Evolutionary conservation across 2,888 invertebrate species (phyloP).

Genomic region (Xylota sylvarum): DNA sequence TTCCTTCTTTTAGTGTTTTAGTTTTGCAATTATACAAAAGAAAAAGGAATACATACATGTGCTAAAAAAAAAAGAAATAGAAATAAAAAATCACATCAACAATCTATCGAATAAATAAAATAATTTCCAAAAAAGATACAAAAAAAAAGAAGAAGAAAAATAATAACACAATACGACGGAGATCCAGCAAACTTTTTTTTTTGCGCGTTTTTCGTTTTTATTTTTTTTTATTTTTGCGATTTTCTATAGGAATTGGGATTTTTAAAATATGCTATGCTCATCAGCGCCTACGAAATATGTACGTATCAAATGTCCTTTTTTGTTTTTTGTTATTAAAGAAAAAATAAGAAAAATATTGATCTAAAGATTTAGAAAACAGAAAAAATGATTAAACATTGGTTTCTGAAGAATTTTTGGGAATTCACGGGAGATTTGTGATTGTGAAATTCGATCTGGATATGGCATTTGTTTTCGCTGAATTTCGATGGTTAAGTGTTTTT

Average conservation of each 20-base stretch:
- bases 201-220: slow-evolving; percentile 79
- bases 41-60: slow-evolving; percentile 38
- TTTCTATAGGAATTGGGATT: slow-evolving; percentile 67
- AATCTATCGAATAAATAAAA: slow-evolving; percentile 51
- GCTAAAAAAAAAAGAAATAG: slow-evolving; percentile 29
- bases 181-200: slow-evolving; percentile 21
- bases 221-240: slow-evolving; percentile 79
- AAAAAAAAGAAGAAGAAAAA: slow-evolving; percentile 44
- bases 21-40: slow-evolving; percentile 37
- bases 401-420: slow-evolving; percentile 32
- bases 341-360: not conserved
- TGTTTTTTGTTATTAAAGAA: slow-evolving; percentile 7
- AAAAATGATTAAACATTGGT: not conserved
- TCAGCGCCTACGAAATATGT: slow-evolving; percentile 84
- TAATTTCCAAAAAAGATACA: slow-evolving; percentile 36
- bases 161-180: slow-evolving; percentile 53
- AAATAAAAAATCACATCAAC: slow-evolving; percentile 52
- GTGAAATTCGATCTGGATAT: slow-evolving; percentile 16
- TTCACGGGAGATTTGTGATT: slow-evolving; percentile 9
- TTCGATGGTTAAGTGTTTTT: slow-evolving; percentile 2
- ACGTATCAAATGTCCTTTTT: slow-evolving; percentile 79
- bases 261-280: slow-evolving; percentile 84
- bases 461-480: slow-evolving; percentile 13
- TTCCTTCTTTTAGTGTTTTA: slow-evolving; percentile 29
- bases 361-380: not conserved